Evolutionary conservation across 2,888 invertebrate genomes (phyloP), one percentile per base, ranked within the genome.

Genomic region (Clostera curtula): DNA sequence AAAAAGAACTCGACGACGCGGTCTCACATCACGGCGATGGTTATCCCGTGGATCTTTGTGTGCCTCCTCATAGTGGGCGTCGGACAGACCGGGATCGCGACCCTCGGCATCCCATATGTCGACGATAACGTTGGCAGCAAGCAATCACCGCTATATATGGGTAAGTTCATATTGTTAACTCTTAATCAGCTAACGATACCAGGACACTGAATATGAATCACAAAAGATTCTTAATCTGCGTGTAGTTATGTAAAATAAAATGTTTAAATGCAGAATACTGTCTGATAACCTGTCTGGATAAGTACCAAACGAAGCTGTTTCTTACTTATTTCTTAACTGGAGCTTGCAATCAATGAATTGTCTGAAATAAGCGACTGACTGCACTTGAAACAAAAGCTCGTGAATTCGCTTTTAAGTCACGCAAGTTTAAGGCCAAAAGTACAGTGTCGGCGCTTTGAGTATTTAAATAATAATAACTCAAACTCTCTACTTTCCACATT

Each of bases 71-170:
- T 95, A 33, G 94, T 96, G 18, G 96, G 96, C 25, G 91, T 96
- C 74, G 96, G 96, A 0, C 95, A 95, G 77, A 96, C 96, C 1
- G 95, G 96, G 7, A 95, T 96, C 29, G 93, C 94, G 49, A 96
- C 96, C 10, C 86, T 96, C 19, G 96, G 96, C 9, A 96, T 96
- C 53, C 96, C 96, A 3, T 96, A 95, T 68, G 94, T 96, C 42
- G 96, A 96, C 53, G 96, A 96, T 71, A 96, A 96, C 70, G 95
- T 96, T 33, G 93, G 94, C 53, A 94, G 93, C 75, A 88, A 93
- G 55, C 95, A 96, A 71, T 95, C 95, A 32, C 95, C 96, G 12
- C 87, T 96, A 46, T 96, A 96, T 79, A 94, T 96, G 84, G 93
- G 93, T 93, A 73, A 88, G 88, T 83, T 17, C 34, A 30, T 35